Conservation (phyloP, 2,113 vertebrate species). For the Hippocampus comes region DNA sequence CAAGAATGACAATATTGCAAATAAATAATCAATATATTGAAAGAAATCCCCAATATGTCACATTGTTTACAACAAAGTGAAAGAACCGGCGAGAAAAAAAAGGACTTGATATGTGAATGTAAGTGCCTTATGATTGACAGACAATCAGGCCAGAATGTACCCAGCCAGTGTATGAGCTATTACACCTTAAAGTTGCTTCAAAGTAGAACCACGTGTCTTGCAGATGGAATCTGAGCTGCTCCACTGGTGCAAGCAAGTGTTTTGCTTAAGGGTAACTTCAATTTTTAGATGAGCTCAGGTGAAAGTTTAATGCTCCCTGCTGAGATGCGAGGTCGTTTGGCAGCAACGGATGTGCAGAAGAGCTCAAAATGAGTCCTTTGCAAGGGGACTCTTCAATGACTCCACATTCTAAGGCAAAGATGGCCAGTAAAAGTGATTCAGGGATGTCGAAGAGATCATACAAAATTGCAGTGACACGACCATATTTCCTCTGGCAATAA, state of each 20-base stretch:
- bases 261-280: slow-evolving; percentile 53
- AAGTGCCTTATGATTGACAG: background rate
- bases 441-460: background rate
- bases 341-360: slow-evolving; percentile 46
- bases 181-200: slow-evolving; percentile 26
- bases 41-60: background rate
- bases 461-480: background rate
- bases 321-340: slow-evolving; percentile 58
- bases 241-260: slow-evolving; percentile 49
- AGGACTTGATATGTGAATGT: background rate
- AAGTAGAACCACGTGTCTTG: slow-evolving; percentile 11
- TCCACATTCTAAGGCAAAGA: background rate
- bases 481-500: background rate
- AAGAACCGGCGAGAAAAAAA: too few species aligned
- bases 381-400: slow-evolving; percentile 1
- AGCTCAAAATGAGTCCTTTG: slow-evolving; percentile 29
- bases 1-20: background rate
- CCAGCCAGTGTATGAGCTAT: background rate
- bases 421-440: background rate
- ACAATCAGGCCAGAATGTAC: background rate
- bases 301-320: slow-evolving; percentile 61
- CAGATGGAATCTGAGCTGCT: slow-evolving; percentile 45
- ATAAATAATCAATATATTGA: background rate
- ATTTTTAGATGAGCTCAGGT: slow-evolving; percentile 62
- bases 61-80: background rate